A percentile compares a stretch with the other conserved stretches of the same genome.
Conservation (phyloP, 2,888 invertebrate genomes). For the Tetramorium bicarinatum region DNA sequence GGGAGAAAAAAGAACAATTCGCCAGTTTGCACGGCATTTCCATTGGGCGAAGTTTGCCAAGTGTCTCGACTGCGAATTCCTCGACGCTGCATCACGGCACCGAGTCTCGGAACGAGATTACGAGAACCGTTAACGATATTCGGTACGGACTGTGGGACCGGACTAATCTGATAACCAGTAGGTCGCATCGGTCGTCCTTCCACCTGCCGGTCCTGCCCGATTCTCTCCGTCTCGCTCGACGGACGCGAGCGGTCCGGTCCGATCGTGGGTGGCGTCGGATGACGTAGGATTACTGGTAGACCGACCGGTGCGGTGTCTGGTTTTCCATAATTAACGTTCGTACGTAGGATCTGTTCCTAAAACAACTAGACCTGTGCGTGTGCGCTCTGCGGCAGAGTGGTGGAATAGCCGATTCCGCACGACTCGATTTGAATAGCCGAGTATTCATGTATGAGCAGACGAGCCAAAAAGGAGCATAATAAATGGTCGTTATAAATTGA, state of each 20-base stretch:
- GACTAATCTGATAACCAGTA: constrained; percentile 77
- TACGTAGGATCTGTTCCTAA: constrained; percentile 76
- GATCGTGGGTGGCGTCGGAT: constrained; percentile 60
- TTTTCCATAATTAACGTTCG: constrained; percentile 76
- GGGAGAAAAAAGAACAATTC: constrained; percentile 27
- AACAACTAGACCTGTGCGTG: constrained; percentile 79
- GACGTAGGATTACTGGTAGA: constrained; percentile 69
- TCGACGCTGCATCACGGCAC: constrained; percentile 67
- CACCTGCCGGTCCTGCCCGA: constrained; percentile 25
- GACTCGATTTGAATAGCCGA: constrained; percentile 35
- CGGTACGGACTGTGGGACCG: constrained; percentile 72
- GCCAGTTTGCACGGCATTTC: constrained; percentile 56
- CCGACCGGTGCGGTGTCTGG: constrained; percentile 64
- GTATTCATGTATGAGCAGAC: background rate
- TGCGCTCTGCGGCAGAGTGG: constrained; percentile 65
- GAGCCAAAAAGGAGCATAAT: background rate
- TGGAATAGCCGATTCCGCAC: constrained; percentile 11
- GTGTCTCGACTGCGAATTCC: constrained; percentile 67
- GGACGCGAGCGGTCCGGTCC: constrained; percentile 11
- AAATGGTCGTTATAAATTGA: constrained; percentile 4
- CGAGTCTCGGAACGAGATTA: constrained; percentile 70
- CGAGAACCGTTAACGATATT: constrained; percentile 76
- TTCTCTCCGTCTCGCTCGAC: constrained; percentile 27
- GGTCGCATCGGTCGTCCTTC: constrained; percentile 64
- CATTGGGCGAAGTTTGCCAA: constrained; percentile 64